Conservation (phyloP, 2,113 vertebrate species). For the Rhinichthys klamathensis region DNA sequence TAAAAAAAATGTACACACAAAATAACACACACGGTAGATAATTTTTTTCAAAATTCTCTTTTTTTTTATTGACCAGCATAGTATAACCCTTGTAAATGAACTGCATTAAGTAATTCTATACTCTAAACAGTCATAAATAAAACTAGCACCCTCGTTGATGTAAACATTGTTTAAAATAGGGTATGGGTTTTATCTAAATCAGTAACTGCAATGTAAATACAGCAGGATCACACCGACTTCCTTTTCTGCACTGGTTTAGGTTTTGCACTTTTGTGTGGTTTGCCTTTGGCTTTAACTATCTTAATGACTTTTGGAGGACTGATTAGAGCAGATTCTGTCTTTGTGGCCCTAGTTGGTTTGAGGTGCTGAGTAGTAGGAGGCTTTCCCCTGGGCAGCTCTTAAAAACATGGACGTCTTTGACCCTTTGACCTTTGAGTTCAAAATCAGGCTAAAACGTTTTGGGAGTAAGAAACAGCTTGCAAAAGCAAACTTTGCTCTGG, state of each 20-base stretch:
- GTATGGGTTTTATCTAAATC: not conserved
- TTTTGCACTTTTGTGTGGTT: constrained; percentile 50
- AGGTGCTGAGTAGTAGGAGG: constrained; percentile 48
- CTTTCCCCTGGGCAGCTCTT: constrained; percentile 79
- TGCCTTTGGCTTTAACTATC: constrained; percentile 62
- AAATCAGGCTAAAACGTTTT: too few relatives aligned
- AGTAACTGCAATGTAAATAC: constrained; percentile 22
- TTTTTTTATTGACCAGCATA: not conserved
- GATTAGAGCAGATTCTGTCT: constrained; percentile 66
- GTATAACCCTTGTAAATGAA: not conserved
- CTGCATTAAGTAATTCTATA: not conserved
- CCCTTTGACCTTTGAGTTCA: constrained; percentile 78
- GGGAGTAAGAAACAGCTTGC: too few relatives aligned
- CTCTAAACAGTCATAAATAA: not conserved
- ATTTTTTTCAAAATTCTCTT: too few relatives aligned
- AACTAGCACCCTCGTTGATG: not conserved
- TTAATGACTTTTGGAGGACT: constrained; percentile 54
- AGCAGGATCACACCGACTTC: constrained; percentile 55
- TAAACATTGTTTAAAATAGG: not conserved
- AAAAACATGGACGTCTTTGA: constrained; percentile 84
- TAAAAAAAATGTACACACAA: too few relatives aligned
- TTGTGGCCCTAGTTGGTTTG: constrained; percentile 67
- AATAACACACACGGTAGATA: too few relatives aligned
- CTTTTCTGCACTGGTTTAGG: constrained; percentile 57
- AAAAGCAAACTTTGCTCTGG: too few relatives aligned